A percentile compares a stretch with the other conserved stretches of the same genome.
These are phyloP conservation scores for Dendrophyllia cribrosa DNA, from an alignment of 64 coral and sea anemone species.

Conservation along the genomic window DNA sequence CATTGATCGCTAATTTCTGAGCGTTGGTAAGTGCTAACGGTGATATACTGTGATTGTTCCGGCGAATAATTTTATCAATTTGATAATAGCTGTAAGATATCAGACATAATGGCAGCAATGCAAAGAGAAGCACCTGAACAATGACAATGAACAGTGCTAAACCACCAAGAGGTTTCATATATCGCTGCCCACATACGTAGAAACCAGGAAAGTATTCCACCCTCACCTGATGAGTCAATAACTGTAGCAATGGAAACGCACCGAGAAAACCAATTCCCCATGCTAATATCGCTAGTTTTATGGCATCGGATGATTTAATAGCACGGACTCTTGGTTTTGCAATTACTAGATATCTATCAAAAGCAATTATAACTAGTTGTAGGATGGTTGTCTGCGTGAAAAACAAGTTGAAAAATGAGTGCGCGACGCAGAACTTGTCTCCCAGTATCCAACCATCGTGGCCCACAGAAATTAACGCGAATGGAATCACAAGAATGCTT, in stretches of 20 bases:
- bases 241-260: slow-evolving; percentile 72
- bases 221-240: slow-evolving; percentile 40
- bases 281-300: background rate
- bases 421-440: slow-evolving; percentile 46
- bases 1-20: slow-evolving; percentile 64
- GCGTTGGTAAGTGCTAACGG: slow-evolving; percentile 66
- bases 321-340: slow-evolving; percentile 1
- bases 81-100: slow-evolving; percentile 74
- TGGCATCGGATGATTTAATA: slow-evolving; percentile 16
- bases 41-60: slow-evolving; percentile 26
- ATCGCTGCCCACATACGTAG: slow-evolving; percentile 72
- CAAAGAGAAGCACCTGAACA: slow-evolving; percentile 31
- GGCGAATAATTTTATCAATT: slow-evolving; percentile 50
- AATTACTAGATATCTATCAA: slow-evolving; percentile 86
- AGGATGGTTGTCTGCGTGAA: slow-evolving; percentile 86
- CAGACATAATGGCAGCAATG: slow-evolving; percentile 44
- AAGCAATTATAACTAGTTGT: slow-evolving; percentile 64
- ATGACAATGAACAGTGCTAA: slow-evolving; percentile 28
- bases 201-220: slow-evolving; percentile 78
- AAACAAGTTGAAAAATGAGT: slow-evolving; percentile 84
- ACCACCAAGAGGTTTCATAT: slow-evolving; percentile 38
- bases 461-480: slow-evolving; percentile 67
- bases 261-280: slow-evolving; percentile 60
- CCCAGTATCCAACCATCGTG: slow-evolving; percentile 75
- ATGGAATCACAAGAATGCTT: slow-evolving; percentile 68